Base-by-base conservation (phyloP, 2,888 invertebrate genomes). In the Platynereis dumerilii region DNA sequence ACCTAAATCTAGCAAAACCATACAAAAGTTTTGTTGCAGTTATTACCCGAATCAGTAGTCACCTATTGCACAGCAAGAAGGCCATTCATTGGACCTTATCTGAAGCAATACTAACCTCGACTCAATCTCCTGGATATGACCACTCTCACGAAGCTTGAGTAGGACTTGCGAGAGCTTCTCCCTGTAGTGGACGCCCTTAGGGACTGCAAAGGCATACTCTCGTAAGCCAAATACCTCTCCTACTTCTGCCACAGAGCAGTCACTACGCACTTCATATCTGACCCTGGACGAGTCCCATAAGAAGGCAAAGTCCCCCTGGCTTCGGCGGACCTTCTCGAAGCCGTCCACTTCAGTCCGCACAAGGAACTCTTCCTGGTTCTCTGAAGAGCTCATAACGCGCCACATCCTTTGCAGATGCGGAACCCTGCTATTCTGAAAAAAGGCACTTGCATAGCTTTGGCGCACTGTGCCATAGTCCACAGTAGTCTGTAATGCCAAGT, bases 181-280 rank as follows among this genome's bases (percentile, higher is more conserved):
- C 55, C 77, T 70, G 67, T 80, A 81, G 12, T 77, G 76, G 20
- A 80, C 80, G 3, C 80, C 79, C 52, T 78, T 78, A 3, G 80
- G 79, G 17, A 81, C 77, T 2, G 78, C 80, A 2, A 82, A 79
- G 2, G 80, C 80, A 68, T 80, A 80, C 3, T 79, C 78, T 59
- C 79, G 80, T n/a, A 77, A 76, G 58, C 78, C 79, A 69, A 81
- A 80, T 34, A 77, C 74, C 24, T 80, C 79, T 1, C 79, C 80
- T 5, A 82, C 78, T 65, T 80, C 80, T 75, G 78, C 78, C 57
- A 79, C 86, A 83, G 96, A 96, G 79, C 96, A 75, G 60, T 68
- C 64, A 27, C 76, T 74, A 69, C 79, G 69, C 45, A 77, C 77
- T 17, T 77, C 76, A 67, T 78, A 75, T 64, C 77, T 78, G 67